Evolutionary conservation across 1,140 invertebrate genomes (phyloP), one percentile per base, ranked within the genome.

Genomic region (Drosophila equinoxialis): DNA sequence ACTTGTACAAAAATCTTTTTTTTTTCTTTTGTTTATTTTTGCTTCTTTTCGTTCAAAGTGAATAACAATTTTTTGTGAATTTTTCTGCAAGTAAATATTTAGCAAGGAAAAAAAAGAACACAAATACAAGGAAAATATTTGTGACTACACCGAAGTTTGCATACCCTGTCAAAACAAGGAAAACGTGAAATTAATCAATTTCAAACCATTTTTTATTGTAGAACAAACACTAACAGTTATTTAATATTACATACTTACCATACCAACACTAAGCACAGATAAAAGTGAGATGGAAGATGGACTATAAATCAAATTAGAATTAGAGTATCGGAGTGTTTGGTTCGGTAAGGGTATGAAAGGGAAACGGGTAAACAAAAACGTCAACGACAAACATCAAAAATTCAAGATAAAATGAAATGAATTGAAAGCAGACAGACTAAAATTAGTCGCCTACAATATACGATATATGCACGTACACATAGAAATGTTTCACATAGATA

Each of bases 51-150:
- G 48, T 54, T 65, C 59, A 33, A 45, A 67, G 77, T 77, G 75
- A 77, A 79, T 67, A 70, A 68, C 61, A 54, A 64, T 67, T 55
- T 54, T 70, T 45, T 61, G 81, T 61, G 41, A 42, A 58, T 39
- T 73, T 68, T 72, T 70, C 72, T 61, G 55, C 58, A 63, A 73
- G 76, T 87, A 87, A 86, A 86, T 68, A 86, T 83, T 82, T 86
- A 26, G 65, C 61, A 26, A 73, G 58, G 30, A 54, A 62, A 71
- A 74, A 74, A 55, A 57, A 59, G n/a, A 17, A 39, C n/a, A 30
- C 33, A 48, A 45, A 14, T 14, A 14, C 5, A 14, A 14, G n/a
- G 6, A 45, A 45, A 45, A 14, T 0, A 17, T 14, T 14, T 14
- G 14, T 6, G 5, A 6, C n/a, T 45, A 45, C 11, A n/a, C 45